These are phyloP conservation scores for Acromyrmex echinatior DNA, from an alignment of 1,140 invertebrate genomes.

Conservation along the genomic window DNA sequence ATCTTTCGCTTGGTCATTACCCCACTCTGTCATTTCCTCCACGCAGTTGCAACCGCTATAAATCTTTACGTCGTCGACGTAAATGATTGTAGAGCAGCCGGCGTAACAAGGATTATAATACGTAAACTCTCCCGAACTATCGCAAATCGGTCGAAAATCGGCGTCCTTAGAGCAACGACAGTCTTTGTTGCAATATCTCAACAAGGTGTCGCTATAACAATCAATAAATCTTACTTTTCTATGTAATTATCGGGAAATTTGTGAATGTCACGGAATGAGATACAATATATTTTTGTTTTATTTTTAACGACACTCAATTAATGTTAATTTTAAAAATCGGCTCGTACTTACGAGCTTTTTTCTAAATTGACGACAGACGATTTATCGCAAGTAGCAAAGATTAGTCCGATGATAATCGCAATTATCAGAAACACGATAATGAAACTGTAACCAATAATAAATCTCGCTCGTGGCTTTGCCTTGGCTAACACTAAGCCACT, in stretches of 20 bases:
- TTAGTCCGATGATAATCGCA: conserved; percentile 87
- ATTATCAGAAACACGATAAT: conserved; percentile 85
- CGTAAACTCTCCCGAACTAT: conserved; percentile 86
- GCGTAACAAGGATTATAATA: conserved; percentile 92
- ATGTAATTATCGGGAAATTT: background rate
- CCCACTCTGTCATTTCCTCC: conserved; percentile 71
- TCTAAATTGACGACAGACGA: conserved; percentile 83
- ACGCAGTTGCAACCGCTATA: conserved; percentile 88
- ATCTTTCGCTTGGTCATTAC: conserved; percentile 83
- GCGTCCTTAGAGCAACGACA: conserved; percentile 89
- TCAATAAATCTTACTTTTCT: background rate
- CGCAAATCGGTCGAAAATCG: conserved; percentile 90
- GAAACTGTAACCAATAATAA: conserved; percentile 88
- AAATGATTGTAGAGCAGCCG: conserved; percentile 87
- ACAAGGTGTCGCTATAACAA: conserved; percentile 72
- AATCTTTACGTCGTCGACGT: conserved; percentile 83
- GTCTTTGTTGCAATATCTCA: conserved; percentile 88
- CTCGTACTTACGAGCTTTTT: conserved; percentile 78
- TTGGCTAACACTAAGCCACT: conserved; percentile 89
- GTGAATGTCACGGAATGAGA: background rate
- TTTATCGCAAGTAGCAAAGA: conserved; percentile 89
- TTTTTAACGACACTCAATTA: conserved; percentile 10
- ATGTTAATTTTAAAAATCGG: conserved; percentile 7
- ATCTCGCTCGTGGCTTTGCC: conserved; percentile 87
- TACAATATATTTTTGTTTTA: background rate